Evolutionary conservation across 2,888 invertebrate species (phyloP).

Genomic region (Odontomyia ornata): DNA sequence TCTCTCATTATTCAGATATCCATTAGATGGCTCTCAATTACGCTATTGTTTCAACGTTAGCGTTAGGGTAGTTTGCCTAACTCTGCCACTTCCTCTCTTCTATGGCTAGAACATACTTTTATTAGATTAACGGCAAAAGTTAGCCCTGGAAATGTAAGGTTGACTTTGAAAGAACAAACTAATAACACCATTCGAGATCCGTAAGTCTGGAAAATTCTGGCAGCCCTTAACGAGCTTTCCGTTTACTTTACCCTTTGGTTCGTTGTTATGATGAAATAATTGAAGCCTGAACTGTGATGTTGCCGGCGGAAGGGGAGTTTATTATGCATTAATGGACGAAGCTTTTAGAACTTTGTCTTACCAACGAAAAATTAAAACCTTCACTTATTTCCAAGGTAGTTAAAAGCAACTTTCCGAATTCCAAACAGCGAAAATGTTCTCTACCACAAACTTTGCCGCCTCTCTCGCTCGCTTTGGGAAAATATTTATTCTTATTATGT

Average conservation of each 20-base stretch:
- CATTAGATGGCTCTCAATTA: background rate
- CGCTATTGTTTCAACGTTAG: too few species aligned
- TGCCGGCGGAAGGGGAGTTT: background rate
- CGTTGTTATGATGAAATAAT: conserved; percentile 16
- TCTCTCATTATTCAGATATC: background rate
- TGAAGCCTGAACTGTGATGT: background rate
- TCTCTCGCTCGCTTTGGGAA: background rate
- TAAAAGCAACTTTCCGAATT: background rate
- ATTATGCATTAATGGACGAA: conserved; percentile 23
- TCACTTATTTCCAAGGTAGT: background rate
- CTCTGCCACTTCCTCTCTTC: background rate
- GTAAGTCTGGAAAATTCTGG: background rate
- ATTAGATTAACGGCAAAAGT: conserved; percentile 42
- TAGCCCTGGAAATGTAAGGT: conserved; percentile 26
- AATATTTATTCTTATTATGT: conserved; percentile 41
- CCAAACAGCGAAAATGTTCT: background rate
- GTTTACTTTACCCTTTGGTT: background rate
- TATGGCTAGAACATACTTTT: background rate
- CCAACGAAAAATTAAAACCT: background rate
- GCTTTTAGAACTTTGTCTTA: background rate
- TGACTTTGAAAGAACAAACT: conserved; percentile 7
- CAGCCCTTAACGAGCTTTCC: background rate
- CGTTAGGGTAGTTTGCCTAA: background rate
- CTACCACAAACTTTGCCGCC: background rate
- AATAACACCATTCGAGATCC: background rate